Evolutionary conservation across 2,113 vertebrate genomes (phyloP).

Genomic region (Ramphastos sulfuratus): DNA sequence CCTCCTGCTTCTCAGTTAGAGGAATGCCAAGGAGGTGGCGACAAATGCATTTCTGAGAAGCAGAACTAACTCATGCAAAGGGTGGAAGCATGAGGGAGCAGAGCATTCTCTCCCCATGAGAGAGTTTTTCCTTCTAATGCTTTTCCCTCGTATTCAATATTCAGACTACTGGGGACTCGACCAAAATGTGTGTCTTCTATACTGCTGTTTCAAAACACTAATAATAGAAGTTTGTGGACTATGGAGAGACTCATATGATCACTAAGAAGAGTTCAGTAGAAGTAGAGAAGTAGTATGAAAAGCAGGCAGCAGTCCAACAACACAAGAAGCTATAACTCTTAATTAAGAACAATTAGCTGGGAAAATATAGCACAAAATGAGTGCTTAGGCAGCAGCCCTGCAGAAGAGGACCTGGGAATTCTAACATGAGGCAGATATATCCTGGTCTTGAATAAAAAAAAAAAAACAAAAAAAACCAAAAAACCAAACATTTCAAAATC

Average conservation of each 20-base stretch:
- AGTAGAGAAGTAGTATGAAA: neutral
- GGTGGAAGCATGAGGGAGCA: neutral
- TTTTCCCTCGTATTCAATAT: neutral
- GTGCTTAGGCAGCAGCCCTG: neutral
- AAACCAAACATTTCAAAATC: too few species aligned
- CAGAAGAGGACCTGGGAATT: neutral
- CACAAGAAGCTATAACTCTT: neutral
- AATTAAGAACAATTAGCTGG: conserved; percentile 31
- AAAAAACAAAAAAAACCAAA: too few species aligned
- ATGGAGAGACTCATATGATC: neutral
- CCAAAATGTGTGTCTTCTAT: neutral
- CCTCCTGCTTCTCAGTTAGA: neutral
- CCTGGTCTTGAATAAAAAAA: neutral
- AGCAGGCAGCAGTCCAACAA: neutral
- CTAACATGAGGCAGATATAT: neutral
- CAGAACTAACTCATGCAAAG: neutral
- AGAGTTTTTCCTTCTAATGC: neutral
- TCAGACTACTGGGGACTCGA: neutral
- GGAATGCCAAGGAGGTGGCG: neutral
- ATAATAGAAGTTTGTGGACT: neutral
- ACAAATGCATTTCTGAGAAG: neutral
- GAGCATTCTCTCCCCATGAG: neutral
- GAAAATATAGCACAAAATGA: neutral
- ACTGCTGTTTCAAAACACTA: neutral
- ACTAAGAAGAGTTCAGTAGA: neutral